Percentiles rank a stretch among this genome's conserved stretches.
Conservation (phyloP, 2,113 vertebrate species). For the Heterotis niloticus region DNA sequence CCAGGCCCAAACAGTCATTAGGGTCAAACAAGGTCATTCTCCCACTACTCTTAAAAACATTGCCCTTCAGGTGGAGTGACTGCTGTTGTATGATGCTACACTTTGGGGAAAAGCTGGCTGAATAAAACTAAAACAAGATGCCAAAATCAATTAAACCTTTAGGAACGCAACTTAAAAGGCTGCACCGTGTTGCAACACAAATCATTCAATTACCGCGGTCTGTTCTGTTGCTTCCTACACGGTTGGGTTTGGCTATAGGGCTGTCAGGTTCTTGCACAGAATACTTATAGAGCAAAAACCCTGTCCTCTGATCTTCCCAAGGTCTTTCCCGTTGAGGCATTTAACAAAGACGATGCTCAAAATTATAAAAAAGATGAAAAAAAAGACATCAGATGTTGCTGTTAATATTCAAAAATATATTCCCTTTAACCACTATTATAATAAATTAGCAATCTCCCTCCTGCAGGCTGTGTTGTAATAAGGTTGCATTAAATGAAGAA, state of each 20-base stretch:
- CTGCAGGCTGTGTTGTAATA: background rate
- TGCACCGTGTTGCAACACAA: background rate
- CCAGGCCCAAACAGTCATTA: too few relatives aligned
- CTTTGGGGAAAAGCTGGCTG: background rate
- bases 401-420: conserved; percentile 6
- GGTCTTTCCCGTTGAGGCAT: background rate
- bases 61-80: background rate
- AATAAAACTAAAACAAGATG: background rate
- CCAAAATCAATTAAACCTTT: conserved; percentile 3
- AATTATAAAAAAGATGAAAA: background rate
- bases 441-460: too few relatives aligned
- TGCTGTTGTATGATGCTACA: background rate
- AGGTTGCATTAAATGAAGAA: background rate
- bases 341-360: background rate
- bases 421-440: background rate
- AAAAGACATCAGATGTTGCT: background rate
- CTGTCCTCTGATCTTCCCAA: background rate
- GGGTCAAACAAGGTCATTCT: too few relatives aligned
- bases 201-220: background rate
- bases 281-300: background rate
- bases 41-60: background rate
- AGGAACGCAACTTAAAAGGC: background rate
- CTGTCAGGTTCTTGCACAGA: background rate
- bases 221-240: background rate
- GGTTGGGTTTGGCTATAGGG: background rate